Percentiles rank a stretch among this genome's conserved stretches.
Conservation (phyloP, 2,888 invertebrate genomes). For the Lysandra bellargus region DNA sequence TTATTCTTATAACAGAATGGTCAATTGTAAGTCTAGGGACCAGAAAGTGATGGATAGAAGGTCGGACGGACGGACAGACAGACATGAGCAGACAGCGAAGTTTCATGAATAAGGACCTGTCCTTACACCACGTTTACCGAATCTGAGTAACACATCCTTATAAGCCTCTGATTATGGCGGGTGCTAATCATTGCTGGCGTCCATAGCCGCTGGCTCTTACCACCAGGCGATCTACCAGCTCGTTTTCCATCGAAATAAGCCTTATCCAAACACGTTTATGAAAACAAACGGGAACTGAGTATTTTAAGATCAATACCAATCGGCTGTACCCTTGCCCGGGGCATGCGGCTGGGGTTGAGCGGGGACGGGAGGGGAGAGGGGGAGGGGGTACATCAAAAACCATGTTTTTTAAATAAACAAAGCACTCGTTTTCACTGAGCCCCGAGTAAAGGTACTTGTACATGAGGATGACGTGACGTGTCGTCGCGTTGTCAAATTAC, state of each 20-base stretch:
- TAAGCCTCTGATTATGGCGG: no score
- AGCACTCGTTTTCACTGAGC: not conserved
- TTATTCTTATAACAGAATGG: no score
- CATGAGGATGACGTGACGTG: no score
- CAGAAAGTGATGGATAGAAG: no score
- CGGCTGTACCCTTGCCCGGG: not conserved
- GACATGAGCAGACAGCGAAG: no score
- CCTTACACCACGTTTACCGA: no score
- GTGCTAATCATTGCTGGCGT: no score
- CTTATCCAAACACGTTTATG: not conserved
- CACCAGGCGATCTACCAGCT: not conserved
- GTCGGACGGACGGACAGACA: no score
- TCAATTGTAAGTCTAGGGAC: no score
- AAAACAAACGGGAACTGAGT: not conserved
- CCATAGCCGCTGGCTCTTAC: not conserved
- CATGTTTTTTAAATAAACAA: slow-evolving; percentile 7
- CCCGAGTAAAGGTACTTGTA: not conserved
- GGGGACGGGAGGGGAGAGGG: not conserved
- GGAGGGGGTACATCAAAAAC: not conserved
- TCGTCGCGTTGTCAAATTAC: no score
- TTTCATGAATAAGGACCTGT: no score
- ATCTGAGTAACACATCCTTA: no score
- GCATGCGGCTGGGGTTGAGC: not conserved
- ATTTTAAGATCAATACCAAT: not conserved
- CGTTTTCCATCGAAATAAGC: not conserved